Base-by-base conservation (phyloP, 92 coral and sea anemone species). In the Phenganax marumi region DNA sequence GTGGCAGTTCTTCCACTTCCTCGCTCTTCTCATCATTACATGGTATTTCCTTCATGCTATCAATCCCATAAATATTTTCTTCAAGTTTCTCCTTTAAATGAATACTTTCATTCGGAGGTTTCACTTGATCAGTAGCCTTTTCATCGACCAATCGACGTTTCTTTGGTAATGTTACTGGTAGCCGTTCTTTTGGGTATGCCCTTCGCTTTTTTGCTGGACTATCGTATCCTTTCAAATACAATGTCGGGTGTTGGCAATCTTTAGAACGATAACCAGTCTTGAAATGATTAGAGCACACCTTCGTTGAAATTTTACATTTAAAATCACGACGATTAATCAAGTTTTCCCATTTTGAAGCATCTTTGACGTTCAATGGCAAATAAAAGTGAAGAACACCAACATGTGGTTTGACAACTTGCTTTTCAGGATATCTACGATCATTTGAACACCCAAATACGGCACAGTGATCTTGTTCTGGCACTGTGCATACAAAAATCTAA, bases 241-340 rank as follows among this genome's bases (percentile, higher is more conserved):
- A 39, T 48, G 92, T 87, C 23, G 88, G 90, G 50, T 83, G 77
- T n/a, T 64, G 86, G 76, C 90, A 90, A 22, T 80, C 9, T 46
- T 77, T 57, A 1, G 17, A 56, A 24, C 90, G 49, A 73, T 87
- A 79, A 10, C 92, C 90, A 62, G 50, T 60, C 19, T 24, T 77
- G 80, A 89, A 87, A 77, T 84, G 90, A 76, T 89, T 89, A 22
- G 82, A 60, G 48, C 87, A 82, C 49, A 86, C 87, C 74, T 86
- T 86, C 10, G 86, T 33, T 5, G 43, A 33, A 33, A 4, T 33
- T 33, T 33, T 33, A 33, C 43, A n/a, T 33, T 33, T 33, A 33
- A 33, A 33, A 4, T 33, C 43, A 33, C 43, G 43, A 1, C 43
- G 43, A 4, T 33, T 33, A 33, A 76, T 68, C 58, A 84, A 47